Percentiles rank a stretch among this genome's conserved stretches.
Conservation (phyloP, 2,888 invertebrate genomes). For the Stegana nigrithorax region DNA sequence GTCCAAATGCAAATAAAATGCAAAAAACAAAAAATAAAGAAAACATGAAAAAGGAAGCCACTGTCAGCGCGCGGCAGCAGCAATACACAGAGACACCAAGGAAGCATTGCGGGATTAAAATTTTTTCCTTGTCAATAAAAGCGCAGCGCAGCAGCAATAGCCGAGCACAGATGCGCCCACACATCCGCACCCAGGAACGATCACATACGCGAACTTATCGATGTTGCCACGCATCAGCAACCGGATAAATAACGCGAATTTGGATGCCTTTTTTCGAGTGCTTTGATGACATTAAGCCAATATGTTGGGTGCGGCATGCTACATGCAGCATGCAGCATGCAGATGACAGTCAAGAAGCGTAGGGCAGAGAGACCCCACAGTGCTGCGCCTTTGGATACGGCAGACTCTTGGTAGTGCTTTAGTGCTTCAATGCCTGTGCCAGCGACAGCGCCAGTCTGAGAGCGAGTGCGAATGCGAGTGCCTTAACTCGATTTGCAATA, state of each 20-base stretch:
- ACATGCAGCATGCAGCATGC: no score
- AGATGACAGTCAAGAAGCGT: background rate
- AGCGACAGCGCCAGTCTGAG: no score
- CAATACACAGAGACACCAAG: constrained; percentile 22
- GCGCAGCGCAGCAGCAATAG: background rate
- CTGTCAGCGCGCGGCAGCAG: background rate
- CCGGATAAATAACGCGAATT: background rate
- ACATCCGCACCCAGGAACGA: constrained; percentile 18
- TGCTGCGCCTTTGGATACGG: no score
- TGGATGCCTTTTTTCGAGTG: background rate
- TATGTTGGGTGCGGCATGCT: background rate
- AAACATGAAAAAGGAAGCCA: constrained; percentile 18
- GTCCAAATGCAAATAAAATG: background rate
- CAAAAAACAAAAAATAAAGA: constrained; percentile 18
- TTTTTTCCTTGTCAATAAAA: constrained; percentile 40
- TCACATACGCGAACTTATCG: background rate
- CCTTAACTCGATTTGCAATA: constrained; percentile 17
- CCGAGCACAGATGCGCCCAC: constrained; percentile 21
- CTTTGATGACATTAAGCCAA: constrained; percentile 9
- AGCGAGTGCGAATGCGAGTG: no score
- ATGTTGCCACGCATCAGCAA: constrained; percentile 6
- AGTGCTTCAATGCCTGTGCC: no score
- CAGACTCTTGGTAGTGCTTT: background rate
- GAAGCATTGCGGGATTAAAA: constrained; percentile 23
- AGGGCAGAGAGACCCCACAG: no score